phyloP scores from a whole-genome alignment of 2,113 vertebrate genomes.

The Edolisoma coerulescens region DNA sequence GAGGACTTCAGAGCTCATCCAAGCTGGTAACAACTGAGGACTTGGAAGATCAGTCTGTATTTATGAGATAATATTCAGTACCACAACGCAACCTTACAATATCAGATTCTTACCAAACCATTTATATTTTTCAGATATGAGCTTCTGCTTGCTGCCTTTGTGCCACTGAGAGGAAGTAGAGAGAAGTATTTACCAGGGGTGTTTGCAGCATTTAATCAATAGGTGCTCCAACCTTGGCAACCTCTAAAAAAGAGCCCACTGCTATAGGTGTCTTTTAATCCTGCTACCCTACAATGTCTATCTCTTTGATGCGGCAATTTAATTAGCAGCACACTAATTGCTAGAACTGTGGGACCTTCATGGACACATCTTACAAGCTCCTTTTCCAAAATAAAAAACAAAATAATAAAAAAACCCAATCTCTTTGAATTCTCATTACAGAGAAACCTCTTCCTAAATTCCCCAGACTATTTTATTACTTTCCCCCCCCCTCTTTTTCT shows the following conservation, averaged over 20 bases:
- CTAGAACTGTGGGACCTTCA: not conserved
- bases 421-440: not conserved
- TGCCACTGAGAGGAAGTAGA: not conserved
- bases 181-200: not conserved
- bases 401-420: not conserved
- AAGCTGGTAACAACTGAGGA: not conserved
- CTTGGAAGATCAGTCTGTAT: not conserved
- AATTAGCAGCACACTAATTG: conserved; percentile 24
- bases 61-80: not conserved
- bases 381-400: not conserved
- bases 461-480: not conserved
- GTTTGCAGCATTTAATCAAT: not conserved
- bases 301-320: not conserved
- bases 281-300: not conserved
- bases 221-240: not conserved
- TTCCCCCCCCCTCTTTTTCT: rapidly evolving
- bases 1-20: not conserved
- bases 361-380: not conserved
- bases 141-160: not conserved
- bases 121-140: not conserved
- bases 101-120: not conserved
- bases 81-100: not conserved
- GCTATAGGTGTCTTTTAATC: not conserved
- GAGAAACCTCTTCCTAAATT: not conserved
- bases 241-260: not conserved